Base-by-base conservation (phyloP, 2,888 invertebrate species). In the Bellardia pandia region DNA sequence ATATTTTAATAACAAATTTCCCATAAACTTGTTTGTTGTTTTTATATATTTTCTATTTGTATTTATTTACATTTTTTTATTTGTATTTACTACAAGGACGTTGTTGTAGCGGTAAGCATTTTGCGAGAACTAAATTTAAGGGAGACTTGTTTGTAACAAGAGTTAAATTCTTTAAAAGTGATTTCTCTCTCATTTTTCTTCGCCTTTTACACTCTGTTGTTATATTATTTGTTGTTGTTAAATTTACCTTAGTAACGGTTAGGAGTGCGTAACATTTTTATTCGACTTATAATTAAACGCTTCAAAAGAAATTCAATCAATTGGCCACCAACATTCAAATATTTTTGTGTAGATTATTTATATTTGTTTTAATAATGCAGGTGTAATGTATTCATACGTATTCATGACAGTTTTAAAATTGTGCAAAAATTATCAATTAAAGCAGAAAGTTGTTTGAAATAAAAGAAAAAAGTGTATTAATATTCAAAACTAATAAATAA, bases 51-150 rank as follows among this genome's bases (percentile, higher is more conserved):
- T 42, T 2, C 4, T 7, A n/a, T 40, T 2, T 53, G 33, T 51
- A 3, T 37, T 51, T 58, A 23, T n/a, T 53, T 56, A 53, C 64
- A 60, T 37, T 69, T 69, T 23, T 23, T 23, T 30, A 23, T 11
- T 45, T 56, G 23, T n/a, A 62, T 33, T 6, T 48, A 4, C 9
- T 60, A 56, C 45, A 33, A 23, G 62, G 3, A 68, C 40, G 80
- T 78, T 85, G 69, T 81, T 58, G 51, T 16, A 11, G 2, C 53
- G 58, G 82, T 42, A 37, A 75, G 66, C 62, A 78, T 85, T 83
- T 75, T 87, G 62, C 42, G 78, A 87, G 69, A 42, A 87, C 87
- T 85, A 51, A 85, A 72, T 33, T 48, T 33, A 3, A 51, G 6
- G n/a, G 6, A 75, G 53, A 58, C 48, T 45, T 56, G 4, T 14